These are phyloP conservation scores for Brachirus orientalis DNA, from an alignment of 2,113 vertebrate species.

Conservation along the genomic window DNA sequence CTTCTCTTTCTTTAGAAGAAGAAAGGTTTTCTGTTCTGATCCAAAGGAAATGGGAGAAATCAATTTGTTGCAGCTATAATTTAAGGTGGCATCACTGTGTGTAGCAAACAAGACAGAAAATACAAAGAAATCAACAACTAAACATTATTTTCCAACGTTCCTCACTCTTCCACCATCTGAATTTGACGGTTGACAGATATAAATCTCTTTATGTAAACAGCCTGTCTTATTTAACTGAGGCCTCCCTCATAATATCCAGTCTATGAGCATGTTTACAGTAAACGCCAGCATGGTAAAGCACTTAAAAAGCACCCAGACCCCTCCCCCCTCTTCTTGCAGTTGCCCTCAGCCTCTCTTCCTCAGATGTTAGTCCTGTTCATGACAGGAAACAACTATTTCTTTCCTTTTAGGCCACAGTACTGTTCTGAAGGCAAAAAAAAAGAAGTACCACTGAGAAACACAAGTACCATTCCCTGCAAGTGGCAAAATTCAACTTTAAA, in stretches of 20 bases:
- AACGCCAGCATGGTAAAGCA: slow-evolving; percentile 60
- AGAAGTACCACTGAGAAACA: background rate
- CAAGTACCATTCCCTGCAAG: background rate
- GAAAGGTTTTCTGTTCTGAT: too few species aligned
- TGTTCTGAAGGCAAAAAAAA: background rate
- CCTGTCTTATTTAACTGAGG: slow-evolving; percentile 41
- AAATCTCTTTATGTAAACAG: slow-evolving; percentile 62
- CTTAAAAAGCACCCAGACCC: slow-evolving; percentile 41
- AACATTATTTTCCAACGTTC: too few species aligned
- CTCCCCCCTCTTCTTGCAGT: background rate
- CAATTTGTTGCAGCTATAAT: too few species aligned
- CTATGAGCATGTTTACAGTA: slow-evolving; percentile 68
- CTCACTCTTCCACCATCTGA: slow-evolving; percentile 32
- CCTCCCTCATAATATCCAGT: slow-evolving; percentile 64
- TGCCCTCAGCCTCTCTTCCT: slow-evolving; percentile 11
- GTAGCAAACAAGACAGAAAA: too few species aligned
- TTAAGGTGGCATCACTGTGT: too few species aligned
- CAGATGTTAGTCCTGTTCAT: slow-evolving; percentile 6
- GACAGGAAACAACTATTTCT: slow-evolving; percentile 24
- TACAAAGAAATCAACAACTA: background rate
- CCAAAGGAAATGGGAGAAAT: too few species aligned
- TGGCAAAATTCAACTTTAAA: slow-evolving; percentile 24
- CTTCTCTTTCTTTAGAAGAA: too few species aligned
- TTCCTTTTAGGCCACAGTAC: background rate
- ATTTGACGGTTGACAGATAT: slow-evolving; percentile 57